Conservation (phyloP, 2,888 invertebrate species). For the Amblyjoppa proteus region DNA sequence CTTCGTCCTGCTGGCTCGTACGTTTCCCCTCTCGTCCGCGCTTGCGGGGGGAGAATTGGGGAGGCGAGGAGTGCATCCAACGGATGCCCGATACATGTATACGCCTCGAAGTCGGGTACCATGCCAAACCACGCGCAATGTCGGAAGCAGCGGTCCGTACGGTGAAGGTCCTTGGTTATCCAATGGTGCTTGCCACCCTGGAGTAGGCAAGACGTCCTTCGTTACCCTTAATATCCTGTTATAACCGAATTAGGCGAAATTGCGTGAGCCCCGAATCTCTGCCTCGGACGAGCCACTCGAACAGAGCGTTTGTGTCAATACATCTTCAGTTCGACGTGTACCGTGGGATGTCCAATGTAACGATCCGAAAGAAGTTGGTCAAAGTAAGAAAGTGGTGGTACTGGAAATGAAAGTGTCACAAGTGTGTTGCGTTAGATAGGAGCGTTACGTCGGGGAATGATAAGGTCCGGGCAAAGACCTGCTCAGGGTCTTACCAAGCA, state of each 20-base stretch:
- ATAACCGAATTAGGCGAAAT: constrained; percentile 73
- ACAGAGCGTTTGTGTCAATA: constrained; percentile 43
- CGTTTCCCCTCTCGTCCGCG: constrained; percentile 34
- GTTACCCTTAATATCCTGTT: constrained; percentile 77
- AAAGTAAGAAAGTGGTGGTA: not conserved
- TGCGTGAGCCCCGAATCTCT: constrained; percentile 34
- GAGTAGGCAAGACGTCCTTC: constrained; percentile 74
- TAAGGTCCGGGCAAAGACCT: no score
- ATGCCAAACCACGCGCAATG: constrained; percentile 46
- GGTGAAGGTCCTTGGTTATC: constrained; percentile 72
- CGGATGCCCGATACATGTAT: constrained; percentile 46
- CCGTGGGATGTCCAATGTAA: not conserved
- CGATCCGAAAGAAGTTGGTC: no score
- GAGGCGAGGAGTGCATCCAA: constrained; percentile 27
- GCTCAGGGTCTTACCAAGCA: no score
- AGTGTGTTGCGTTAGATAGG: no score
- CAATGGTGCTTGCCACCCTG: constrained; percentile 69
- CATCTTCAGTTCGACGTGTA: not conserved
- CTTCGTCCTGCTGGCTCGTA: constrained; percentile 43
- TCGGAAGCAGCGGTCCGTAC: constrained; percentile 55
- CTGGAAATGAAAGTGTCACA: no score
- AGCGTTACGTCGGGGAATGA: no score
- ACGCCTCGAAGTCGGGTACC: constrained; percentile 37
- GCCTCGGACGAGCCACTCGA: constrained; percentile 32
- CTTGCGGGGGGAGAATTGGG: not conserved